Percentiles rank a stretch among this genome's conserved stretches.
Evolutionary conservation across 2,113 vertebrate genomes (phyloP).

Genomic region (Antechinus flavipes): DNA sequence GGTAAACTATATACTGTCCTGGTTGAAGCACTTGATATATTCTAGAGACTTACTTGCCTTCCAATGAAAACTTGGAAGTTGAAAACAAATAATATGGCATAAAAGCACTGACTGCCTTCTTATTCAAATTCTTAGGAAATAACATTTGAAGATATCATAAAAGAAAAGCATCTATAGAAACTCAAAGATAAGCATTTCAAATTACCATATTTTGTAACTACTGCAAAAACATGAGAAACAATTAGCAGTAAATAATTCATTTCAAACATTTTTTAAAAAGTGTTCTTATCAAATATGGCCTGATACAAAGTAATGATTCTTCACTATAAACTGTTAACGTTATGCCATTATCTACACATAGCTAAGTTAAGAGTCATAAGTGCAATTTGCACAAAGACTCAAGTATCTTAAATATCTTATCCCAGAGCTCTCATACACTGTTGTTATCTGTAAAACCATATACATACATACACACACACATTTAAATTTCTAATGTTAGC

Average conservation of each 20-base stretch:
- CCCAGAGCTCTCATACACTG: neutral
- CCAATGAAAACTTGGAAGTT: neutral
- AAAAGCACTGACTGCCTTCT: neutral
- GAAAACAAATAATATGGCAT: neutral
- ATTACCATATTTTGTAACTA: neutral
- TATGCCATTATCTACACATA: neutral
- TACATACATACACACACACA: neutral
- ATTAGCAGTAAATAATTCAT: neutral
- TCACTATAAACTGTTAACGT: no score
- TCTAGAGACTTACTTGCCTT: neutral
- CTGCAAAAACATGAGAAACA: neutral
- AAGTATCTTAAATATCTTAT: neutral
- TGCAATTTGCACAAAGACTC: neutral
- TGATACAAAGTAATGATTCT: neutral
- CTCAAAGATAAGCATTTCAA: neutral
- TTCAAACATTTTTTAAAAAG: neutral
- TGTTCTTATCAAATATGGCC: neutral
- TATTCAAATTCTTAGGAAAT: no score
- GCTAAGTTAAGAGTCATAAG: neutral
- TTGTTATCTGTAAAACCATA: neutral
- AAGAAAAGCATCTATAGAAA: no score
- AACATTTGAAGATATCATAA: no score
- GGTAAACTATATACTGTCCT: neutral
- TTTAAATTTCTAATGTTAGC: neutral
- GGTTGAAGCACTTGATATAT: neutral